Base-by-base conservation (phyloP, 2,797 vertebrate species). In the Onychomys torridus region DNA sequence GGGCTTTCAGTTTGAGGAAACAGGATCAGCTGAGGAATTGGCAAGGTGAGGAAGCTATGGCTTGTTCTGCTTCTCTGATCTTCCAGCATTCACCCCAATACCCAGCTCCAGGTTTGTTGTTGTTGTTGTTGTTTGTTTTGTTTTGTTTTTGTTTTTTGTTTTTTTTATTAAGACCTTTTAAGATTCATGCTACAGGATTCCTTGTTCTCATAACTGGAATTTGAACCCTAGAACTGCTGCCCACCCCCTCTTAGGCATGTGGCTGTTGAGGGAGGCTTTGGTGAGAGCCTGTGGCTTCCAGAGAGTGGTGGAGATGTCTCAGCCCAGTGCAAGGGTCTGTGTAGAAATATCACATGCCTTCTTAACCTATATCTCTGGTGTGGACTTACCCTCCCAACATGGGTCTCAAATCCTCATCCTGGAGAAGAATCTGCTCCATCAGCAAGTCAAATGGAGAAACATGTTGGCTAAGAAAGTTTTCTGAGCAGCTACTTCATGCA, bases 361-460 rank as follows among this genome's bases (percentile, higher is more conserved):
- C 23, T 67, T 37, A 21, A 59, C 1, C 17, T 0, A 27, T 32
- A 0, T 16, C 46, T 27, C 29, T 0, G 10, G 8, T 0, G 6
- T 43, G 57, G 55, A 43, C 1, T 14, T 13, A 5, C 0, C 1
- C 1, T 0, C 59, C 57, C 5, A 2, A 5, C 0, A 0, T 27
- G 14, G 9, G 6, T 29, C 49, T n/a, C 37, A 43, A 0, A 25
- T 10, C 6, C 0, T 7, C 32, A 13, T 21, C n/a, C 19, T 46
- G 40, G 4, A 78, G 29, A 59, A 12, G 32, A 55, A 13, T 2
- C 55, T 3, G 14, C 14, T 2, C 43, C 4, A 1, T n/a, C 0
- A 32, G 32, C 34, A 25, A 5, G 6, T 29, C 21, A 0, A 1
- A 14, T 3, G 16, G 6, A 5, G 40, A 71, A 9, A 6, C 6